Evolutionary conservation across 35 echinoderm and acorn worm genomes (phyloP).

Genomic region (Strongylocentrotus purpuratus): DNA sequence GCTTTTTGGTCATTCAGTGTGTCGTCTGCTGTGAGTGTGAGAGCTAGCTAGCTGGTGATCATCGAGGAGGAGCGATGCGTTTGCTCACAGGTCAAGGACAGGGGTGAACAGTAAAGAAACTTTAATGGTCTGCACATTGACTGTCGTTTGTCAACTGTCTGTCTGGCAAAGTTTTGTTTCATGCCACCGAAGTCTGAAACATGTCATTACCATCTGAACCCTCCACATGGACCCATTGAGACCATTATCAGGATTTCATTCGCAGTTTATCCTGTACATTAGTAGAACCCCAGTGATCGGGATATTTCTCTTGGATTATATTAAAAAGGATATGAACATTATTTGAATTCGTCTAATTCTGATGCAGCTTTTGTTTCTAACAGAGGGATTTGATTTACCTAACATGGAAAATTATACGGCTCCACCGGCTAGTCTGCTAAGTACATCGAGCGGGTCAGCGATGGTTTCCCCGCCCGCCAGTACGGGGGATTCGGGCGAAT

Average conservation of each 20-base stretch:
- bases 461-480: background rate
- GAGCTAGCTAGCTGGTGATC: background rate
- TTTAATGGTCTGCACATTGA: background rate
- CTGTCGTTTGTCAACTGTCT: constrained; percentile 29
- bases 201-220: background rate
- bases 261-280: background rate
- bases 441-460: background rate
- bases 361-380: background rate
- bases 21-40: background rate
- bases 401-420: constrained; percentile 17
- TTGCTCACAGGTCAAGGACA: background rate
- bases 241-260: background rate
- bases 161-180: constrained; percentile 7
- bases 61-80: background rate
- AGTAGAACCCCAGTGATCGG: no score
- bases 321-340: background rate
- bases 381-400: no score
- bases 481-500: background rate
- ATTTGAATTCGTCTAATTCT: background rate
- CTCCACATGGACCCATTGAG: background rate
- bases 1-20: background rate
- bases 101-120: background rate
- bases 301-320: constrained; percentile 4
- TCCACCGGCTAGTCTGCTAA: background rate
- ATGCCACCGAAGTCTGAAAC: background rate